Evolutionary conservation across 2,888 invertebrate genomes (phyloP).

Genomic region (Panzeria rudis): DNA sequence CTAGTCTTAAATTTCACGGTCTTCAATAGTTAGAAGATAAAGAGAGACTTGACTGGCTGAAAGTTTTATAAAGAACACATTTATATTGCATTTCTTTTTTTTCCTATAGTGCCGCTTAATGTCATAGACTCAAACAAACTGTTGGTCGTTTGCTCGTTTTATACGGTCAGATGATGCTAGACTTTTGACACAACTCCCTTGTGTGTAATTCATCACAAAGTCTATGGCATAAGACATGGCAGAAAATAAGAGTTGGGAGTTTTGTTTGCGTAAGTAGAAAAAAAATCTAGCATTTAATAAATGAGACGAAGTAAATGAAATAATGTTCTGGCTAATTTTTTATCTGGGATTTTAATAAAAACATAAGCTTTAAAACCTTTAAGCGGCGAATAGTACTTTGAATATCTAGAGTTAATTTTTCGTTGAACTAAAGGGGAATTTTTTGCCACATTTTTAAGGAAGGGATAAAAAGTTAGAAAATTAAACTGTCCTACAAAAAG

Average conservation of each 20-base stretch:
- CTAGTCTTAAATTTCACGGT: conserved; percentile 70
- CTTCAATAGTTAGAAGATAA: conserved; percentile 66
- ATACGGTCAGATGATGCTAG: conserved; percentile 56
- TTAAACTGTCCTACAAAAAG: too few relatives aligned
- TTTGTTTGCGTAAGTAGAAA: conserved; percentile 35
- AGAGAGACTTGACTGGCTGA: conserved; percentile 50
- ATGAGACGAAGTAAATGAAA: conserved; percentile 26
- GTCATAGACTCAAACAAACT: conserved; percentile 11
- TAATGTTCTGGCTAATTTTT: conserved; percentile 7
- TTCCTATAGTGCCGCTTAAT: conserved; percentile 14
- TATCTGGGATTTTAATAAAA: background rate
- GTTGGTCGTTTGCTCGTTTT: conserved; percentile 9
- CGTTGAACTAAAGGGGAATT: too few relatives aligned
- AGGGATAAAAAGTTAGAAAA: too few relatives aligned
- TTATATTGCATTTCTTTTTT: conserved; percentile 4
- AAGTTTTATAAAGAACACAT: conserved; percentile 32
- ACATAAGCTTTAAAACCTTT: conserved; percentile 5
- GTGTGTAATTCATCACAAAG: conserved; percentile 70
- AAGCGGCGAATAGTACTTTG: background rate
- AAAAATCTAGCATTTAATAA: conserved; percentile 6
- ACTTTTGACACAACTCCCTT: conserved; percentile 70
- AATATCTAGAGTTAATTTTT: background rate
- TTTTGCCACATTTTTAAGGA: too few relatives aligned
- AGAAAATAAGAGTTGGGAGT: conserved; percentile 42
- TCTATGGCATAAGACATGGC: conserved; percentile 56